Conservation (phyloP, 1,140 invertebrate genomes). For the Drosophila insularis region DNA sequence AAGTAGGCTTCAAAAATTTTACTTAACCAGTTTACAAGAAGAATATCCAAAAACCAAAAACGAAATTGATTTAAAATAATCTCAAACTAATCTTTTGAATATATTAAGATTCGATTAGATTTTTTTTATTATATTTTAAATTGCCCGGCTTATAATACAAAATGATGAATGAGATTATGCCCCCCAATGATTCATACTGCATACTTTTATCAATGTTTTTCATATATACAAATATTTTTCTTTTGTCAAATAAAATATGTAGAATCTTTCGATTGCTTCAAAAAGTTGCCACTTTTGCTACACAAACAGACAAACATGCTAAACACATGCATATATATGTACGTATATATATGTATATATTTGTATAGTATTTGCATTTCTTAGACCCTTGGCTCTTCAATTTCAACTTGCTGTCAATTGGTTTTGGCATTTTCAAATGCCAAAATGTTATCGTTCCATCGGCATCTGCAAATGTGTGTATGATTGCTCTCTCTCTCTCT, state of each 20-base stretch:
- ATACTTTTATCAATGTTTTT: neutral
- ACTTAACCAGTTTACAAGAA: neutral
- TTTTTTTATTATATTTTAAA: too few species aligned
- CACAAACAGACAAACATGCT: neutral
- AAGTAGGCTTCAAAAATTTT: neutral
- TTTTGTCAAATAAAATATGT: conserved; percentile 1
- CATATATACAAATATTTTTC: neutral
- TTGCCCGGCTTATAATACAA: too few species aligned
- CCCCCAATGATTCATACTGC: too few species aligned
- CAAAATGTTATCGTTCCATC: conserved; percentile 14
- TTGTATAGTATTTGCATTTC: conserved; percentile 30
- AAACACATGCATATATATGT: neutral
- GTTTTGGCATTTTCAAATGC: conserved; percentile 17
- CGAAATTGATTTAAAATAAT: neutral
- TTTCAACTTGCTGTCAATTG: conserved; percentile 20
- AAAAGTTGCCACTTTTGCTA: neutral
- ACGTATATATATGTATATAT: neutral
- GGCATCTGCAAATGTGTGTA: neutral
- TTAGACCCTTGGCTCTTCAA: conserved; percentile 12
- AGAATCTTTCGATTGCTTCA: conserved; percentile 4
- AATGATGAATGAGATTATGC: too few species aligned
- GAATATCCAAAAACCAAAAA: too few species aligned
- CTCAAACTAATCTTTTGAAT: too few species aligned
- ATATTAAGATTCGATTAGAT: too few species aligned
- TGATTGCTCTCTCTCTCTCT: neutral